Percentiles rank a stretch among this genome's conserved stretches.
phyloP scores from a whole-genome alignment of 2,797 vertebrate species.

The Falco berigora region DNA sequence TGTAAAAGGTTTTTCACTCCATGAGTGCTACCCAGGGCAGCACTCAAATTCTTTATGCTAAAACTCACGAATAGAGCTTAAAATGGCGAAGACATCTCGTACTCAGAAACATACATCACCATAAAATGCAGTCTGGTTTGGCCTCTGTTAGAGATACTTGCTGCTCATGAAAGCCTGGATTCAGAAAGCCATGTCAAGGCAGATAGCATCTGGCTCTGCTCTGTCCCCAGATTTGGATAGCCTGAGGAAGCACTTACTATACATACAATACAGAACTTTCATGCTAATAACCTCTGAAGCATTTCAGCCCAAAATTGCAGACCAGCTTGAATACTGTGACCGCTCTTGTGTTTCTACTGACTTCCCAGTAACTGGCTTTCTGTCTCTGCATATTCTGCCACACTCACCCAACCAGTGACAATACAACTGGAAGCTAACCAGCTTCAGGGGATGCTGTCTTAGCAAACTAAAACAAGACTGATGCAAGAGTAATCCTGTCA shows the following conservation, averaged over 20 bases:
- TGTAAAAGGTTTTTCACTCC: neutral
- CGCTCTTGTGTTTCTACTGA: neutral
- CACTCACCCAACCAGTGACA: neutral
- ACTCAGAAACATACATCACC: neutral
- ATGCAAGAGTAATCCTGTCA: neutral
- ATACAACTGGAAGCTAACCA: neutral
- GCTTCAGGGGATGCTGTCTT: neutral
- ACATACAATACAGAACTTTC: constrained; percentile 45
- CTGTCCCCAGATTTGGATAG: neutral
- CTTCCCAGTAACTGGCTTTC: neutral
- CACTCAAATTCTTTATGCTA: neutral
- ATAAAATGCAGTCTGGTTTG: neutral
- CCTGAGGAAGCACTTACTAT: neutral
- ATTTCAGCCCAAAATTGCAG: constrained; percentile 18
- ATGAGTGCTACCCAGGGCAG: neutral
- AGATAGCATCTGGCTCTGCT: constrained; percentile 11
- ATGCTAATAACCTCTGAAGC: neutral
- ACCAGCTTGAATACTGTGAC: neutral
- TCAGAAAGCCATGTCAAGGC: neutral
- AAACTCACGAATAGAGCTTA: neutral
- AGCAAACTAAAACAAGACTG: neutral
- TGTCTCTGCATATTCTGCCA: neutral
- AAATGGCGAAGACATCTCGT: neutral
- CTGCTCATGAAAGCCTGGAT: constrained; percentile 26
- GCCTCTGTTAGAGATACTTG: neutral